Conservation (phyloP, 2,888 invertebrate species). For the Eupithecia exiguata region DNA sequence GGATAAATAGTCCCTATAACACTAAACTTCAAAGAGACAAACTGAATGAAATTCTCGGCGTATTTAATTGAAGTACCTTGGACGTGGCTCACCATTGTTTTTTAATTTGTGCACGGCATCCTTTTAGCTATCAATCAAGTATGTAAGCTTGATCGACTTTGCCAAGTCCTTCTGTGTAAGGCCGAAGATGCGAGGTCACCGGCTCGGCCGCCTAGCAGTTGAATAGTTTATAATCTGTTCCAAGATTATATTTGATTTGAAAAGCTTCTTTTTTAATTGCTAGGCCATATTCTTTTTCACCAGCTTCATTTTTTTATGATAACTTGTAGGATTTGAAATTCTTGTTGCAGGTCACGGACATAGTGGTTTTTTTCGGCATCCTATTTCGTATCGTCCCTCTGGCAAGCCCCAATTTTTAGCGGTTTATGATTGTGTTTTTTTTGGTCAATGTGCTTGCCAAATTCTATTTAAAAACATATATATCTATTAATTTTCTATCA, state of each 20-base stretch:
- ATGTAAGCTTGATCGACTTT: slow-evolving; percentile 58
- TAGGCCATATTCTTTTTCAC: not conserved
- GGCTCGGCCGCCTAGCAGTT: not conserved
- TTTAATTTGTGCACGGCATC: slow-evolving; percentile 72
- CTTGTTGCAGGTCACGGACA: not conserved
- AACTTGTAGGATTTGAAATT: not conserved
- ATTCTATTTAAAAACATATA: too few species aligned
- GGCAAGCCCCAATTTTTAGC: not conserved
- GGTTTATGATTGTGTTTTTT: not conserved
- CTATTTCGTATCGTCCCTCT: not conserved
- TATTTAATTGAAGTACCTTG: slow-evolving; percentile 63
- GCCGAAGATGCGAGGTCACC: slow-evolving; percentile 35
- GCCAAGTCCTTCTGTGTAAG: slow-evolving; percentile 42
- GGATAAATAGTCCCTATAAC: slow-evolving; percentile 28
- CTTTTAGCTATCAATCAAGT: slow-evolving; percentile 77
- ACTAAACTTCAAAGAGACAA: slow-evolving; percentile 37
- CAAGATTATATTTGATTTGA: not conserved
- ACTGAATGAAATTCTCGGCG: slow-evolving; percentile 49
- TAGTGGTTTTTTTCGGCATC: not conserved
- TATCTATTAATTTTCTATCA: too few species aligned
- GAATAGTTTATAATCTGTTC: not conserved
- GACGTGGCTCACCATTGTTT: slow-evolving; percentile 57
- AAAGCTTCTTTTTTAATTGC: not conserved
- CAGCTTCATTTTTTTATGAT: too few species aligned
- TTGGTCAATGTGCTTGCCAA: not conserved